Conservation (phyloP, 2,113 vertebrate species). For the Orycteropus afer region DNA sequence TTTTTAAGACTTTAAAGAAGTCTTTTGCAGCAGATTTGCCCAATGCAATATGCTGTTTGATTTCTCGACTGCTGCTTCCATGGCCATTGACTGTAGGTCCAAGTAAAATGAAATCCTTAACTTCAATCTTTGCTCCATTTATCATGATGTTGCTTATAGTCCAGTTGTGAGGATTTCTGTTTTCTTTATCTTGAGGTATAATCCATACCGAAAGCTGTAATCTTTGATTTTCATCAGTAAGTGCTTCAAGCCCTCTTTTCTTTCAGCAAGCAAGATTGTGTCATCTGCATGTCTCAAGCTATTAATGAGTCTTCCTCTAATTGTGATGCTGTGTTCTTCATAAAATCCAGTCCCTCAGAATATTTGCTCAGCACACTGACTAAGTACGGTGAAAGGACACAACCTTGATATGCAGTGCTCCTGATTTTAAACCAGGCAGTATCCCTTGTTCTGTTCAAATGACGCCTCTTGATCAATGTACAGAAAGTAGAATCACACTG, state of each 20-base stretch:
- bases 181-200: neutral
- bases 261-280: neutral
- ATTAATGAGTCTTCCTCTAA: neutral
- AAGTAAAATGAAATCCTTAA: neutral
- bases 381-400: neutral
- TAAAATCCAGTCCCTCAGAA: neutral
- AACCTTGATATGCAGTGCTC: neutral
- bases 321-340: neutral
- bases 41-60: neutral
- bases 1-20: too few species aligned
- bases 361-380: neutral
- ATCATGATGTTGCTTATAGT: neutral
- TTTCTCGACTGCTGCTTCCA: neutral
- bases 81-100: neutral
- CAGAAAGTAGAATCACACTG: neutral
- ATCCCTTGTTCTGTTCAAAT: neutral
- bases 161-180: neutral
- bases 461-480: neutral
- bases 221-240: neutral
- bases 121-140: neutral
- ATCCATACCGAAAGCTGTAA: neutral
- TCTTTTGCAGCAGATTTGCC: neutral
- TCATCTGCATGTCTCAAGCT: neutral
- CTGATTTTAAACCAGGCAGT: neutral
- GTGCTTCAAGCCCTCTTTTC: neutral